Percentiles rank a stretch among this genome's conserved stretches.
Evolutionary conservation across 2,888 invertebrate genomes (phyloP).

Genomic region (Meta bourneti): DNA sequence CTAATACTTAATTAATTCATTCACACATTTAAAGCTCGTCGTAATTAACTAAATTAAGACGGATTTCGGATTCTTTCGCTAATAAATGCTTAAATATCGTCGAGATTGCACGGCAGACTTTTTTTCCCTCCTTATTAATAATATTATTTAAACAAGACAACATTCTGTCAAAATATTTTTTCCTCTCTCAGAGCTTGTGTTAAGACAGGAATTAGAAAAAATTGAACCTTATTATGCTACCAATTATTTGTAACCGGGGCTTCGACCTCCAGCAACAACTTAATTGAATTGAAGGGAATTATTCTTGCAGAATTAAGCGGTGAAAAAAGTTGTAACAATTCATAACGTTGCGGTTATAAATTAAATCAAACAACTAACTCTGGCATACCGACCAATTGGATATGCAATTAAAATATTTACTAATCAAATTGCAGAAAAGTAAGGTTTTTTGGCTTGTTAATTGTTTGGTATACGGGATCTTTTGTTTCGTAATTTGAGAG

Average conservation of each 20-base stretch:
- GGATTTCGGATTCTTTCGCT: constrained; percentile 37
- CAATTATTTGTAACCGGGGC: constrained; percentile 61
- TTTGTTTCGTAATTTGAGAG: not conserved
- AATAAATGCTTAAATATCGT: constrained; percentile 50
- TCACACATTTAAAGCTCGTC: constrained; percentile 45
- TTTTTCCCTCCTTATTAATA: not conserved
- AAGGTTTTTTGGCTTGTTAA: not conserved
- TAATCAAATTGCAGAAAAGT: not conserved
- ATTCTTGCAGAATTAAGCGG: not conserved
- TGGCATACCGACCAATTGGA: constrained; percentile 3
- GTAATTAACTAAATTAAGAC: constrained; percentile 70
- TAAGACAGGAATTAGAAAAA: not conserved
- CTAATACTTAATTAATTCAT: constrained; percentile 68
- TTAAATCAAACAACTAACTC: constrained; percentile 15
- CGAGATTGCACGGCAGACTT: constrained; percentile 8
- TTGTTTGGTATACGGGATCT: not conserved
- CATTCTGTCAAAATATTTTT: constrained; percentile 49
- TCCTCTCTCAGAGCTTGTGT: not conserved
- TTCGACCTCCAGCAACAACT: constrained; percentile 23
- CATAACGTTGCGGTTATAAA: constrained; percentile 10
- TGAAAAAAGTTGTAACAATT: not conserved
- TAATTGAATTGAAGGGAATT: constrained; percentile 39
- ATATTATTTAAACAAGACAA: constrained; percentile 1
- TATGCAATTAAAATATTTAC: constrained; percentile 19
- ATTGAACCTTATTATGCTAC: constrained; percentile 49